Base-by-base conservation (phyloP, 2,888 invertebrate genomes). In the Seladonia tumulorum region DNA sequence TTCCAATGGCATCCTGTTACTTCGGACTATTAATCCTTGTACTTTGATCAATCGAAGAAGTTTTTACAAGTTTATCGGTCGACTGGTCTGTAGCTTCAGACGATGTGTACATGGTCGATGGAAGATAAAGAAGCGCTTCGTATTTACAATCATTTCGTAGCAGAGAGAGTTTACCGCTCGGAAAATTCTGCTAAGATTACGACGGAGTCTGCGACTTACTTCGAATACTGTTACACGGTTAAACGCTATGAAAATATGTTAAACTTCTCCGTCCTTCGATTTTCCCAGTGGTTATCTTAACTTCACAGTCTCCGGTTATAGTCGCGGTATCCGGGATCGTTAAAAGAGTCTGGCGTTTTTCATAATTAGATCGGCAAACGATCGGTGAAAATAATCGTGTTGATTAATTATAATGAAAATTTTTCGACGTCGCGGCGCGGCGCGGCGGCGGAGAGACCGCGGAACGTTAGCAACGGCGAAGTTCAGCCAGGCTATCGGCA, bases 401-500 rank as follows among this genome's bases (percentile, higher is more conserved):
- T 29, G 16, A 25, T 63, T 63, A 63, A 63, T 63, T 63, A 63
- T 63, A 63, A 63, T 29, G 63, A 63, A 63, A 29, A 63, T 63
- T 63, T 63, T 63, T 63, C 29, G 60, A 29, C 29, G 60, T 14
- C 60, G 25, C 60, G 60, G n/a, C 60, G 57, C 5, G 53, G 0
- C 49, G 22, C 18, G 5, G 18, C 12, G 45, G 10, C 45, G 45
- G 45, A 12, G 14, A 35, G 66, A 22, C 8, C 35, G 35, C 63
- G 63, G 16, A 63, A 25, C 63, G 66, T 35, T 35, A 8, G 35
- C 29, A 18, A 39, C 29, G 29, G 66, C 66, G 29, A 35, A 82
- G 79, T 76, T 94, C 92, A 45, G 93, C 92, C 93, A 92, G 92
- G 92, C 92, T 42, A 93, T 94, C 93, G 91, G 92, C 92, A 94